phyloP scores from a whole-genome alignment of 2,113 vertebrate species.

The Chloebia gouldiae region DNA sequence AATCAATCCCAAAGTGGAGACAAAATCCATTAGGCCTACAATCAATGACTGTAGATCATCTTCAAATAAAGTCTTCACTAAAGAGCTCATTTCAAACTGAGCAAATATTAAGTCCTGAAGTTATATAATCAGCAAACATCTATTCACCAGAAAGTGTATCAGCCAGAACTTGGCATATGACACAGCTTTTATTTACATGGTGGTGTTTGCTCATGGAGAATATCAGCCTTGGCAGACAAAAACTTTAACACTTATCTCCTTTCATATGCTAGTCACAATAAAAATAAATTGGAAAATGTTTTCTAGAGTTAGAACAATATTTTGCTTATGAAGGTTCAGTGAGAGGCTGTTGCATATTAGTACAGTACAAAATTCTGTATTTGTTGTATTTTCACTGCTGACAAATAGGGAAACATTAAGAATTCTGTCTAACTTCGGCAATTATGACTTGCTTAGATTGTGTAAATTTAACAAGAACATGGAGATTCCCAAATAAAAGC shows the following conservation, averaged over 20 bases:
- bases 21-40: slow-evolving; percentile 5
- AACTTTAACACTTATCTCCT: not conserved
- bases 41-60: not conserved
- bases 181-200: not conserved
- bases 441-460: not conserved
- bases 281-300: not conserved
- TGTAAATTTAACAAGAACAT: not conserved
- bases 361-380: not conserved
- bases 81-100: slow-evolving; percentile 22
- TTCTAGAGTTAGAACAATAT: not conserved
- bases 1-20: slow-evolving; percentile 22
- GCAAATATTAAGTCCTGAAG: slow-evolving; percentile 1
- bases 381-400: not conserved
- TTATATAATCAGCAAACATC: not conserved
- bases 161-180: not conserved
- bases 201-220: not conserved
- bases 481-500: not conserved
- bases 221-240: not conserved
- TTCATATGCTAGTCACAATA: not conserved
- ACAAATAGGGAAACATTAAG: not conserved
- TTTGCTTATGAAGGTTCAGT: not conserved
- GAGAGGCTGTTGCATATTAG: not conserved
- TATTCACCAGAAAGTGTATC: not conserved
- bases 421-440: not conserved
- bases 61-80: slow-evolving; percentile 17